Base-by-base conservation (phyloP, 2,797 vertebrate genomes). In the Xerus rutilus region DNA sequence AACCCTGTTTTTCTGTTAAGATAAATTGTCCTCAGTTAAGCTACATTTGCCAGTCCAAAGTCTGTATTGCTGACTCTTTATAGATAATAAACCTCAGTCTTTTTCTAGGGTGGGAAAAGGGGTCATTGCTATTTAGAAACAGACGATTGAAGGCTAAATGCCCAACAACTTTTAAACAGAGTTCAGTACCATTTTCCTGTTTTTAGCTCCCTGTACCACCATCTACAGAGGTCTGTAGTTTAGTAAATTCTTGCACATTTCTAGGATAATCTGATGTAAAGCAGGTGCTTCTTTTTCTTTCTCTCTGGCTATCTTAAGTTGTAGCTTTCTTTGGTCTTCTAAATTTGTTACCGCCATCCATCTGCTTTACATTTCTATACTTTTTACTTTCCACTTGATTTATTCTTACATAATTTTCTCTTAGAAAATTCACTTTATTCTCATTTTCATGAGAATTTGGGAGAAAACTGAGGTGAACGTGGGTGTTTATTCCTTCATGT, bases 271-370 rank as follows among this genome's bases (percentile, higher is more conserved):
- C 72, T 35, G 70, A 82, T 90, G 78, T 73, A 88, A 69, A 96
- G 54, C 92, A 96, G 87, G 87, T 88, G 81, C 45, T 67, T 93
- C 77, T 90, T 93, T 93, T 43, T 87, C 77, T 96, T 95, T 92
- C 69, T 86, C 62, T 90, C 65, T 62, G 89, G 77, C 82, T 94
- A 90, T 95, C 74, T 97, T 94, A 87, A 92, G 69, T 94, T 96
- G 87, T 47, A 91, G 81, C 54, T 95, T 95, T 97, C 64, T 91
- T 62, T 95, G 79, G 25, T 97, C 89, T 85, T 95, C 97, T 97
- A 96, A 95, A 94, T 97, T 77, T 94, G 92, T 85, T 92, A 90
- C 20, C 62, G 78, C 45, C 77, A 87, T 52, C 95, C 95, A 96
- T 96, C 92, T 97, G 92, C 82, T 97, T 96, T 90, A 65, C 49